Conservation (phyloP, 1,140 invertebrate species). For the Eubasilissa regina region DNA sequence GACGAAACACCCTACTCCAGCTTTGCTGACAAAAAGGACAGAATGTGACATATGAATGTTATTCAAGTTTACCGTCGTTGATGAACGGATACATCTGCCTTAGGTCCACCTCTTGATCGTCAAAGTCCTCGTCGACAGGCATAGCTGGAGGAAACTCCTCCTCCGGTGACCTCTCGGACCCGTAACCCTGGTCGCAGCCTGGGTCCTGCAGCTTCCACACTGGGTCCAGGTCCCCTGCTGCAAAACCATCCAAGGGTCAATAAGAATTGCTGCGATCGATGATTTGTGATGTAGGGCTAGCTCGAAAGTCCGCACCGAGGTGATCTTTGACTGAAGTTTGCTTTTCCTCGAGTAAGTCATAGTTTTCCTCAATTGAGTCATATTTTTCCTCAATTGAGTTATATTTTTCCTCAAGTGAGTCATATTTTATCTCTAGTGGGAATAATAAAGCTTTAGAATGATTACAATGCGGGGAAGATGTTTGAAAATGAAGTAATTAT, state of each 20-base stretch:
- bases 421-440: too few relatives aligned
- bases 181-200: constrained; percentile 84
- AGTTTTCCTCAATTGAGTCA: too few relatives aligned
- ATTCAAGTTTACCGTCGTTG: constrained; percentile 73
- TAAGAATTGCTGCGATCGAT: constrained; percentile 34
- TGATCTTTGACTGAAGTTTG: too few relatives aligned
- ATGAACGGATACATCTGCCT: constrained; percentile 77
- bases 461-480: too few relatives aligned
- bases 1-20: too few relatives aligned
- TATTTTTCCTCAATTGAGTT: too few relatives aligned
- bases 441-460: too few relatives aligned
- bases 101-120: constrained; percentile 71
- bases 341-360: too few relatives aligned
- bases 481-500: too few relatives aligned
- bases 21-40: not conserved
- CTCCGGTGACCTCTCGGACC: constrained; percentile 83
- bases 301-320: too few relatives aligned
- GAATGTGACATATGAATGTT: constrained; percentile 7
- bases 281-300: too few relatives aligned
- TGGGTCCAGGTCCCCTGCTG: constrained; percentile 62
- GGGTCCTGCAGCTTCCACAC: constrained; percentile 74
- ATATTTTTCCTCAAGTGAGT: too few relatives aligned
- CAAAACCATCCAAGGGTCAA: constrained; percentile 37
- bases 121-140: constrained; percentile 69
- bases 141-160: constrained; percentile 81